These are phyloP conservation scores for Agrotis ipsilon DNA, from an alignment of 2,888 invertebrate species.

Conservation along the genomic window DNA sequence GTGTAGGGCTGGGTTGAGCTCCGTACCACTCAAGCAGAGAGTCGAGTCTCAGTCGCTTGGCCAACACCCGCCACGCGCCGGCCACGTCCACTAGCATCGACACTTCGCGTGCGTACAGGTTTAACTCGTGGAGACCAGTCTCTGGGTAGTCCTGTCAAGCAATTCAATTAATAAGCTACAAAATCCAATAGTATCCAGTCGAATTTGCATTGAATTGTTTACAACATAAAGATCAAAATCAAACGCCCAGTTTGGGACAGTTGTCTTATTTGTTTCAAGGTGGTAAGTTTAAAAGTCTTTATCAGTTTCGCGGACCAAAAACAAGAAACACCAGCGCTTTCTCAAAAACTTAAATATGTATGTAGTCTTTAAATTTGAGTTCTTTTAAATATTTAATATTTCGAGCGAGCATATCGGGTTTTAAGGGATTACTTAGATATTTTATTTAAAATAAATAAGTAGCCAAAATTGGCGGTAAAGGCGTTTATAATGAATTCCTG, in stretches of 20 bases:
- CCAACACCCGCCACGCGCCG: constrained; percentile 92
- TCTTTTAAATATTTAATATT: too few species aligned
- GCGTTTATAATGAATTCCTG: too few species aligned
- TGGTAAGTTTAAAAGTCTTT: background rate
- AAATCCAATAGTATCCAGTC: too few species aligned
- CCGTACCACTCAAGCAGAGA: constrained; percentile 87
- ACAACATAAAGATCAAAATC: background rate
- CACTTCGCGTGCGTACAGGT: constrained; percentile 82
- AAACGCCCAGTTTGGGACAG: background rate
- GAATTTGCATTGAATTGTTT: background rate
- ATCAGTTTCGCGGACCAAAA: too few species aligned
- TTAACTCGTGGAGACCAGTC: constrained; percentile 64
- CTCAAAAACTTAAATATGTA: too few species aligned
- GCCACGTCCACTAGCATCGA: constrained; percentile 89
- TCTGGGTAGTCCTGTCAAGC: constrained; percentile 49
- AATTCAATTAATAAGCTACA: constrained; percentile 5
- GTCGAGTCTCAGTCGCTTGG: constrained; percentile 87
- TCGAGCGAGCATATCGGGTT: too few species aligned
- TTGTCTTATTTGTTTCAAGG: background rate
- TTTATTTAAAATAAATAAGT: too few species aligned
- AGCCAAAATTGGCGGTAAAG: too few species aligned
- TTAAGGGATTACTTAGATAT: too few species aligned
- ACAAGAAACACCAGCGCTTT: too few species aligned
- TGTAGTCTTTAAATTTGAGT: too few species aligned
- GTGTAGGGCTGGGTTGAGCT: constrained; percentile 87